Evolutionary conservation across 1,140 invertebrate genomes (phyloP), one percentile per base, ranked within the genome.

Genomic region (Hypothenemus hampei): DNA sequence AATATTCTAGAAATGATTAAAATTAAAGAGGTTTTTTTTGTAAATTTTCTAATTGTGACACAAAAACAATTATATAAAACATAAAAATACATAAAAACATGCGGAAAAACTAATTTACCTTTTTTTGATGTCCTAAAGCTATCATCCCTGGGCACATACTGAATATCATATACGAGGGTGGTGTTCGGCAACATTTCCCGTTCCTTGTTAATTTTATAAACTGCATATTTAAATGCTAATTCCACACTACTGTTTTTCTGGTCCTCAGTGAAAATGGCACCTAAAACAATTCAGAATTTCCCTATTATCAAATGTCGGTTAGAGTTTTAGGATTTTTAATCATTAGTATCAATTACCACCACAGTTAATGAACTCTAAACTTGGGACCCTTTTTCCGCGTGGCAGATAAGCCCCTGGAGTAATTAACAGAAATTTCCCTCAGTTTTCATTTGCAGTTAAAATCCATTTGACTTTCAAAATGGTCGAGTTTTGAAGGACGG

Each of bases 121-220:
- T 89, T 91, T 68, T 93, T 94, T 7, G 89, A 87, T n/a, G 89
- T 86, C 62, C 86, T 80, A 70, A 95, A 95, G 19, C 87, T 90
- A 72, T 95, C 91, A 63, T 88, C 86, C 45, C 81, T 80, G 6
- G 88, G 86, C 44, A 90, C 87, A 73, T 93, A 92, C 70, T 93
- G 86, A 60, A 94, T 92, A 67, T 94, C 89, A 67, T 93, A 93
- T 1, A 91, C 83, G 21, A 95, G 73, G 0, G 89, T 92, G 1
- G 85, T 91, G 61, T 93, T 89, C 3, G 90, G 85, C 36, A 95
- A 72, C 10, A 95, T 72, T 45, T 76, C 79, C 46, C 83, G 80
- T 60, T 94, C 90, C 65, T 89, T 90, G 72, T 95, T 95, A 48
- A 95, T 89, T 44, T 86, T 82, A 72, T 93, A 93, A 1, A 94